Base-by-base conservation (phyloP, 2,888 invertebrate genomes). In the Chymomyza fuscimana region DNA sequence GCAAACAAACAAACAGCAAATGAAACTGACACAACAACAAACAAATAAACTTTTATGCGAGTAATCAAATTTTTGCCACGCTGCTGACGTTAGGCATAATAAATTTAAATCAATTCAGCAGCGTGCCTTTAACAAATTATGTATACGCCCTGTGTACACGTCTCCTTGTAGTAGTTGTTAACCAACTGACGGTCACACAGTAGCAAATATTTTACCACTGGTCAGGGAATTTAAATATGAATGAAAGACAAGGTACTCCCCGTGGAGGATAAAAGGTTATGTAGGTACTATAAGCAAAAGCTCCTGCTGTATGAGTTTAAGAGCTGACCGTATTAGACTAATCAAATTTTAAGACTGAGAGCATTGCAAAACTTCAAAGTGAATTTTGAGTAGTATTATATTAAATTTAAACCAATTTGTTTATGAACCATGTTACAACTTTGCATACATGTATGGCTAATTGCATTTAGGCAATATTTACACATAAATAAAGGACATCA, bases 11-110 rank as follows among this genome's bases (percentile, higher is more conserved):
- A 32, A 9, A 32, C 32, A 32, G 51, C 69, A 70, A 67, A 68
- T 66, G 64, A 59, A 72, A 68, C 78, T 60, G 65, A 72, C 22
- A 62, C 56, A 54, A 54, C 56, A 54, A 54, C 40, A 63, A 77
- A 77, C 73, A 87, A 89, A 83, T 83, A 80, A 86, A 87, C 82
- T 88, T 89, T 87, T 88, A 89, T 80, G 88, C 73, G 68, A 65
- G 73, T 86, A 89, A 87, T 87, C 79, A 86, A 86, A 89, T 88
- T 82, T 76, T 76, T 76, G 74, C 73, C 78, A 72, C 68, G 73
- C 74, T 77, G 79, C 87, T 78, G 78, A 75, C 76, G 74, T 63
- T 62, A 29, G 63, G 73, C 72, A 72, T 76, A 74, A 81, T 78
- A 87, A 85, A 88, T 87, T 85, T 85, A 75, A 89, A 88, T 89